phyloP scores from a whole-genome alignment of 2,113 vertebrate genomes.

The Variabilichromis moorii region DNA sequence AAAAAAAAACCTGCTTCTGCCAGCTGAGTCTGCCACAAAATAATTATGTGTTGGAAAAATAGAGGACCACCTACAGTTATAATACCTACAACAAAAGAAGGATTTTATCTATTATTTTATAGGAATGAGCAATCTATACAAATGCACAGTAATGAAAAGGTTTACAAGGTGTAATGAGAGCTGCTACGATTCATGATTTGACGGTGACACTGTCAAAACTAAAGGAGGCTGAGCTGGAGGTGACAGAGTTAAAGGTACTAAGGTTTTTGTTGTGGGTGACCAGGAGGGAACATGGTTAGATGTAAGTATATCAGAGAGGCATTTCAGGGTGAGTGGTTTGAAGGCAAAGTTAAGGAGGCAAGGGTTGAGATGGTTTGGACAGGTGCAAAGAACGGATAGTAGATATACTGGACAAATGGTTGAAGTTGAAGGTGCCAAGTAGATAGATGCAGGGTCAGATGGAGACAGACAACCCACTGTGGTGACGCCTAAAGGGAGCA shows the following conservation, averaged over 20 bases:
- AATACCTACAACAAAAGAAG: background rate
- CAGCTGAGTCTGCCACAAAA: background rate
- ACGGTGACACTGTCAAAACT: rapidly evolving
- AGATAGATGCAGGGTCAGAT: background rate
- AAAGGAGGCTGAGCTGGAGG: background rate
- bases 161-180: background rate
- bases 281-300: background rate
- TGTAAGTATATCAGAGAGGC: background rate
- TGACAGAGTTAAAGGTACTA: background rate
- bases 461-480: background rate
- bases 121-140: background rate
- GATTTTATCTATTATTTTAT: background rate
- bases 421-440: background rate
- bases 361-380: background rate
- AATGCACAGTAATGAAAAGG: background rate
- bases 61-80: background rate
- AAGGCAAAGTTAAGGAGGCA: background rate
- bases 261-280: background rate
- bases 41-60: background rate
- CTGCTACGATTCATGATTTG: background rate
- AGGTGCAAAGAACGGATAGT: background rate
- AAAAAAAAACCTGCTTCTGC: background rate
- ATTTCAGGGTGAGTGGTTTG: background rate
- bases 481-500: background rate
- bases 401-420: background rate